phyloP scores from a whole-genome alignment of 2,888 invertebrate genomes.

The Ramazzottius varieornatus region DNA sequence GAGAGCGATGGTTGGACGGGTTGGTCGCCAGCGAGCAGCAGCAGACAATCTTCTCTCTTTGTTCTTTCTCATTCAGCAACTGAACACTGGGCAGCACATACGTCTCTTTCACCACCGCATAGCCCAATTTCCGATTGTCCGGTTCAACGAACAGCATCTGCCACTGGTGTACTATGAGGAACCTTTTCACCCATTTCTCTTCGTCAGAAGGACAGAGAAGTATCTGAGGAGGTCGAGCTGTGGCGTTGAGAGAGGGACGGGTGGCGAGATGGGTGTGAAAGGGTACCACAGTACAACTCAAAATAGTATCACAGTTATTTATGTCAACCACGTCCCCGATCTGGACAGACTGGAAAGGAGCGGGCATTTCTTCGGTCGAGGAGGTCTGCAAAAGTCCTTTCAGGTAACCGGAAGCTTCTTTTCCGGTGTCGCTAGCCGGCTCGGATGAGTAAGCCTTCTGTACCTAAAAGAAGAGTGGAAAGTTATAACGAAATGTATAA shows the following conservation, averaged over 20 bases:
- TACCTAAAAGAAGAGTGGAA: too few species aligned
- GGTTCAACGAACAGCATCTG: slow-evolving; percentile 93
- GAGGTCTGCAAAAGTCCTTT: too few species aligned
- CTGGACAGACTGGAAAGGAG: neutral
- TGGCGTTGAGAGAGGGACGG: neutral
- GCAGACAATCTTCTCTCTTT: neutral
- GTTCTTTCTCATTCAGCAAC: neutral
- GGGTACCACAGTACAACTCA: neutral
- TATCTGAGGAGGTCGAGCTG: neutral
- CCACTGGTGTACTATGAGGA: slow-evolving; percentile 74
- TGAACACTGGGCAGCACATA: slow-evolving; percentile 1
- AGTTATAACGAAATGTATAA: too few species aligned
- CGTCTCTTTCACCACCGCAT: slow-evolving; percentile 61
- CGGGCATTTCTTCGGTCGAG: neutral
- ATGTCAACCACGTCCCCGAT: neutral
- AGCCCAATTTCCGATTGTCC: slow-evolving; percentile 69
- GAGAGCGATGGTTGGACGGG: neutral
- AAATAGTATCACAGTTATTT: neutral
- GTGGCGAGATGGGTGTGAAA: neutral
- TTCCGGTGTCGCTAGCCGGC: too few species aligned
- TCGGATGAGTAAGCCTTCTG: too few species aligned
- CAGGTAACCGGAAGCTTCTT: too few species aligned
- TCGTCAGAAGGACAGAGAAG: neutral
- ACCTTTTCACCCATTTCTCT: slow-evolving; percentile 33
- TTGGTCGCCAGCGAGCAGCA: neutral